A percentile compares a stretch with the other conserved stretches of the same genome.
Evolutionary conservation across 2,888 invertebrate species (phyloP).

Genomic region (Lottia scabra): DNA sequence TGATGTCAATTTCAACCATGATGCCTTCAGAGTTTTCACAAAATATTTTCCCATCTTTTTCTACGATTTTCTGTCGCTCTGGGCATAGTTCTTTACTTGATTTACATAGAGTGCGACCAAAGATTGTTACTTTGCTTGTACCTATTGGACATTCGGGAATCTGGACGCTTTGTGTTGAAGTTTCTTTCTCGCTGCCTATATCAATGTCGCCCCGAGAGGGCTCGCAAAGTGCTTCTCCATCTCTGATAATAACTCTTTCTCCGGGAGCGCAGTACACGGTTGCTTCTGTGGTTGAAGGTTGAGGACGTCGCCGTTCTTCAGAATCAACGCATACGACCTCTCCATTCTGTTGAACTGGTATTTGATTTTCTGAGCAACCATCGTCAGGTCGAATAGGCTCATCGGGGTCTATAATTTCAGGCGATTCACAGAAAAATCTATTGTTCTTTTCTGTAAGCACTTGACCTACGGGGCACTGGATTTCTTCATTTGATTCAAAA

Average conservation of each 20-base stretch:
- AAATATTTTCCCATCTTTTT: constrained; percentile 14
- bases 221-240: constrained; percentile 2
- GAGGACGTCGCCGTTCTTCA: too few species aligned
- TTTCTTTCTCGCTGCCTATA: not conserved
- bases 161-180: not conserved
- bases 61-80: constrained; percentile 17
- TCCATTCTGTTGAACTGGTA: too few species aligned
- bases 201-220: not conserved
- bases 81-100: constrained; percentile 21
- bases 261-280: not conserved
- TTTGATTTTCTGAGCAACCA: too few species aligned
- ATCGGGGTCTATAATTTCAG: too few species aligned
- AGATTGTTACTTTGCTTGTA: not conserved
- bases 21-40: not conserved
- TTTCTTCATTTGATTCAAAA: not conserved
- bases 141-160: not conserved
- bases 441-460: not conserved
- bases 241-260: constrained; percentile 6
- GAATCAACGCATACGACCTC: too few species aligned
- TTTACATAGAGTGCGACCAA: not conserved
- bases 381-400: too few species aligned
- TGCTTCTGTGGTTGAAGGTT: not conserved
- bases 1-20: not conserved
- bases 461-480: not conserved
- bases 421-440: not conserved